Evolutionary conservation across 92 coral and sea anemone species (phyloP).

Genomic region (Pocillopora meandrina): DNA sequence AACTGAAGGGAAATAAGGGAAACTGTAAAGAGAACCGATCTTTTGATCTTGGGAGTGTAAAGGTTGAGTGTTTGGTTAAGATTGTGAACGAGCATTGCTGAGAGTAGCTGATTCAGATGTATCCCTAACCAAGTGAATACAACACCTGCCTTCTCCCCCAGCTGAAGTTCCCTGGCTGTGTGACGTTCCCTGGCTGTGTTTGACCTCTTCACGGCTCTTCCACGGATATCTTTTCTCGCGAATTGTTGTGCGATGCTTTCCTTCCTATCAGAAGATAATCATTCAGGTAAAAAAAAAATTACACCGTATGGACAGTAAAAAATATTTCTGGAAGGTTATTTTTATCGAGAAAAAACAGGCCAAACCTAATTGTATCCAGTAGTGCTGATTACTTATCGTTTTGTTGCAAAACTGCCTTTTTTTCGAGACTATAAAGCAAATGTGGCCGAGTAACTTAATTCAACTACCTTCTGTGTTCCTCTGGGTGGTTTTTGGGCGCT

Average conservation of each 20-base stretch:
- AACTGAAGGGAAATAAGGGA: background rate
- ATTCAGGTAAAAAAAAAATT: too few species aligned
- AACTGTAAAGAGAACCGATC: background rate
- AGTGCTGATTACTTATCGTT: too few species aligned
- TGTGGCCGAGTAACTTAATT: too few species aligned
- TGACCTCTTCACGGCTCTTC: slow-evolving; percentile 15
- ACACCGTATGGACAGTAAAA: too few species aligned
- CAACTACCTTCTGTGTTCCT: slow-evolving; percentile 17
- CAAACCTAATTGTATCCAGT: too few species aligned
- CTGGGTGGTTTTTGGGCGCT: background rate
- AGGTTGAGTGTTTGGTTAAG: background rate
- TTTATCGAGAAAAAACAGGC: too few species aligned
- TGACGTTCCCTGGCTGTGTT: slow-evolving; percentile 26
- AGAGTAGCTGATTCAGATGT: slow-evolving; percentile 20
- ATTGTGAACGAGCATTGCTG: slow-evolving; percentile 16
- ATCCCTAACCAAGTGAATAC: slow-evolving; percentile 56
- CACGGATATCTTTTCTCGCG: slow-evolving; percentile 34
- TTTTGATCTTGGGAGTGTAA: too few species aligned
- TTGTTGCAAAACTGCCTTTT: too few species aligned
- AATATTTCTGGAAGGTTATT: too few species aligned
- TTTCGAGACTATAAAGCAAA: too few species aligned
- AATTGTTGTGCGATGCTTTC: slow-evolving; percentile 14
- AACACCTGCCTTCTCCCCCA: slow-evolving; percentile 77
- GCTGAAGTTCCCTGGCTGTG: slow-evolving; percentile 16
- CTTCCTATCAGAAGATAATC: background rate